These are phyloP conservation scores for Cryptoblepharus egeriae DNA, from an alignment of 2,797 vertebrate species.

Conservation along the genomic window DNA sequence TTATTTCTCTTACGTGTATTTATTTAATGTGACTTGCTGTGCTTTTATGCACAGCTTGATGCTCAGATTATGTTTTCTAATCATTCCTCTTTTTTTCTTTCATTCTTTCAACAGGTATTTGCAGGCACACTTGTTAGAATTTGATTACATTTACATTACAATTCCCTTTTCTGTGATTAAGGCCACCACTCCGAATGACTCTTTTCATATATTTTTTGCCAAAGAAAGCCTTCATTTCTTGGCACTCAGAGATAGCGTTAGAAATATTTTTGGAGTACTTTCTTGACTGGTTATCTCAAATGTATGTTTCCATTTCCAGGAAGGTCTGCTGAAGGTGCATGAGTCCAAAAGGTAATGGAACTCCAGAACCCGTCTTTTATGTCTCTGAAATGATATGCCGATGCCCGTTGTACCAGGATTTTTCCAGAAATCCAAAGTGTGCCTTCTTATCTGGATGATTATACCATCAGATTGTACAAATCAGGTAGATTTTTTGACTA, in stretches of 20 bases:
- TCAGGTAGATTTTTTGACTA: background rate
- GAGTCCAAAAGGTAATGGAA: background rate
- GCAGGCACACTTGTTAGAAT: slow-evolving; percentile 22
- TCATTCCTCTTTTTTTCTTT: background rate
- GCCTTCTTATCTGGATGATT: background rate
- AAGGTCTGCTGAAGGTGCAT: background rate
- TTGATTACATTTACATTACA: slow-evolving; percentile 55
- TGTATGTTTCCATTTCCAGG: background rate
- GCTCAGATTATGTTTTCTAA: slow-evolving; percentile 1
- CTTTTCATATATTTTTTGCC: background rate
- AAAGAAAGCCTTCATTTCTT: background rate
- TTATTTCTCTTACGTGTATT: slow-evolving; percentile 44
- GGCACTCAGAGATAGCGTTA: background rate
- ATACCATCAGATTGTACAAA: background rate
- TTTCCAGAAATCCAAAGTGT: background rate
- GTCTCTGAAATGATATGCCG: background rate
- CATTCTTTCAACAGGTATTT: slow-evolving; percentile 24
- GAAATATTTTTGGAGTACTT: background rate
- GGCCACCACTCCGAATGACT: background rate
- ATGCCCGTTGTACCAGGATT: background rate
- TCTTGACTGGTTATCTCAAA: background rate
- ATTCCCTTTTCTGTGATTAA: slow-evolving; percentile 3
- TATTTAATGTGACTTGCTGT: slow-evolving; percentile 45
- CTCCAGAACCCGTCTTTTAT: background rate
- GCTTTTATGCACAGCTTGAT: slow-evolving; percentile 25